Conservation (phyloP, 2,888 invertebrate genomes). For the Mimas tiliae region DNA sequence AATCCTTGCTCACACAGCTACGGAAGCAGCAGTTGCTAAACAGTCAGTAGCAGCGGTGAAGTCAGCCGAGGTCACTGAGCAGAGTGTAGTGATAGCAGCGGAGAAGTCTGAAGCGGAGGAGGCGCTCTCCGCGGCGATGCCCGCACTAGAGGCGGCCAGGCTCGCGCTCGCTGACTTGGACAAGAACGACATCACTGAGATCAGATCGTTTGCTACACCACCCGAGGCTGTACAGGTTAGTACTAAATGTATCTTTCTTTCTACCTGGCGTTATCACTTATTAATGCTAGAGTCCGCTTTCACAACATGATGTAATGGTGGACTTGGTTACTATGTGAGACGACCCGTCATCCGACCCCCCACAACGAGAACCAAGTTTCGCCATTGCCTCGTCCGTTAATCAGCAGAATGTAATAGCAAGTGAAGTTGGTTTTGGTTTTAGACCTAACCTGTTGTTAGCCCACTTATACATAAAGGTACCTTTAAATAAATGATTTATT, state of each 20-base stretch:
- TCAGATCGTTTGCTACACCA: conserved; percentile 95
- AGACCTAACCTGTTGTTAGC: too few relatives aligned
- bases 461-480: too few relatives aligned
- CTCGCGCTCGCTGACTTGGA: conserved; percentile 92
- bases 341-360: too few relatives aligned
- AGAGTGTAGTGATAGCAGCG: conserved; percentile 90
- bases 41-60: conserved; percentile 92
- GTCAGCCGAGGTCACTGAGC: conserved; percentile 92
- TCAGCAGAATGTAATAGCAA: too few relatives aligned
- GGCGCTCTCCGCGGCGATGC: conserved; percentile 91
- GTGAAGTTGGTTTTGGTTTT: too few relatives aligned
- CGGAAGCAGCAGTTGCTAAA: conserved; percentile 89
- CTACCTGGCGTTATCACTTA: too few relatives aligned
- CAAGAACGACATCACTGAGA: conserved; percentile 96
- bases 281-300: too few relatives aligned
- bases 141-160: conserved; percentile 92
- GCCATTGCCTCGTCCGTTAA: too few relatives aligned
- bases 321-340: too few relatives aligned
- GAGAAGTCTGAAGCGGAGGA: conserved; percentile 95
- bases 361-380: too few relatives aligned
- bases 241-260: neutral
- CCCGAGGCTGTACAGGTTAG: conserved; percentile 92
- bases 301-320: too few relatives aligned
- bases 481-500: too few relatives aligned
- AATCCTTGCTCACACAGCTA: conserved; percentile 67